Conservation (phyloP, 2,797 vertebrate genomes). For the Sitta carolinensis region DNA sequence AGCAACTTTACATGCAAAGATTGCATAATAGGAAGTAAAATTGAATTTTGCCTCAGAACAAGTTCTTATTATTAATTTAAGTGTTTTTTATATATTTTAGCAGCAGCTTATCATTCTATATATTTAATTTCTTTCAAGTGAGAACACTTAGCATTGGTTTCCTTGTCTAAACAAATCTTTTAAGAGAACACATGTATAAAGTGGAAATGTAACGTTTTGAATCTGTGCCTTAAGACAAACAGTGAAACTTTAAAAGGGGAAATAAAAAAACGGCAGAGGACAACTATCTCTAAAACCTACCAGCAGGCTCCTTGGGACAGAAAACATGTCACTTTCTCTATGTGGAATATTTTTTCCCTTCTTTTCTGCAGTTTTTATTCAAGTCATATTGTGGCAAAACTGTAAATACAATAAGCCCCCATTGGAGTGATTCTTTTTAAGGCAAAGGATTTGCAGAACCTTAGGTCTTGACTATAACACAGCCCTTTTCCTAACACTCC, state of each 20-base stretch:
- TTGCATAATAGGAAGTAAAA: slow-evolving; percentile 76
- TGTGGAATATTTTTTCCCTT: not conserved
- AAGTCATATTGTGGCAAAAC: not conserved
- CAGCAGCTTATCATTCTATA: slow-evolving; percentile 68
- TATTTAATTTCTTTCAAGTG: slow-evolving; percentile 76
- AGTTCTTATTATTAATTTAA: slow-evolving; percentile 78
- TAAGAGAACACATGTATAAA: slow-evolving; percentile 55
- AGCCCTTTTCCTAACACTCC: not conserved
- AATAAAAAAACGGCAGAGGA: slow-evolving; percentile 50
- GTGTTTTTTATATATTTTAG: slow-evolving; percentile 68
- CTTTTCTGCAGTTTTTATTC: not conserved
- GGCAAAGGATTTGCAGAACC: not conserved
- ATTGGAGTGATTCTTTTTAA: not conserved
- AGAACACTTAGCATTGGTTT: slow-evolving; percentile 68
- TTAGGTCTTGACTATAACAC: not conserved
- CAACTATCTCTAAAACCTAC: slow-evolving; percentile 20
- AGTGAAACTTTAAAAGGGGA: slow-evolving; percentile 59
- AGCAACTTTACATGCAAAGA: slow-evolving; percentile 76
- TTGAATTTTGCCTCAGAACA: slow-evolving; percentile 76
- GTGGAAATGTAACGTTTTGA: slow-evolving; percentile 55
- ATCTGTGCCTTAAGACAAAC: slow-evolving; percentile 64
- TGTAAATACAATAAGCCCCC: not conserved
- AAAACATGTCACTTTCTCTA: not conserved
- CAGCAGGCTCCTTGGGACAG: not conserved
- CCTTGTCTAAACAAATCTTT: slow-evolving; percentile 71